Evolutionary conservation across 2,113 vertebrate species (phyloP), one percentile per base, ranked within the genome.

Genomic region (Seriola dumerili): DNA sequence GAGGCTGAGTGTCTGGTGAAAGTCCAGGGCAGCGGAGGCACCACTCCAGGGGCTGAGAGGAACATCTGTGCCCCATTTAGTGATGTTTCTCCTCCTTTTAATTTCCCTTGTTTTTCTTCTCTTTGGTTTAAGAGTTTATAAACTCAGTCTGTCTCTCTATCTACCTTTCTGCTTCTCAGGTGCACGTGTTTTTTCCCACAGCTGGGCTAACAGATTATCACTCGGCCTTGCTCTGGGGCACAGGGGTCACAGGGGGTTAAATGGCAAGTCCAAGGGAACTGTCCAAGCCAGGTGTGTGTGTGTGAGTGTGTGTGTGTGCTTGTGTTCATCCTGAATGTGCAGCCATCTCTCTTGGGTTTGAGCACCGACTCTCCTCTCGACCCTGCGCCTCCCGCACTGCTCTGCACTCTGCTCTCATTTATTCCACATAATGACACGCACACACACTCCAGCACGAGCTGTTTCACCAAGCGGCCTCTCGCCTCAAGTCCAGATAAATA

Each of bases 361-460:
- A 68, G 25, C 77, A 62, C 79, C 46, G 13, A 32, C 83, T 59
- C 85, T 85, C 83, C 91, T 90, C 86, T 91, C 85, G 78, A 91
- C 88, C 83, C 90, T 8, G 63, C 6, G 61, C 81, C 91, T 72
- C 84, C 88, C 32, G 61, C 70, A 13, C 71, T 25, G 81, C 78
- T 75, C 86, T 89, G 89, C 70, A 46, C 64, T 84, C 82, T 92
- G 92, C 92, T 93, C 92, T 94, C 94, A 94, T 95, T 96, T 96
- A 97, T 96, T 96, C 96, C 93, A 92, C 83, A 64, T 93, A 94
- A 94, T 95, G 86, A 93, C 92, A 93, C 90, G 95, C 76, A 91
- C 80, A 93, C 66, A 91, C 95, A 78, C 91, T 96, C 81, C 63
- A 80, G 83, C 92, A 88, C 21, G 91, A 50, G 77, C 80, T 7